A percentile compares a stretch with the other conserved stretches of the same genome.
Evolutionary conservation across 2,888 invertebrate genomes (phyloP).

Genomic region (Ichneumoninae sp.): DNA sequence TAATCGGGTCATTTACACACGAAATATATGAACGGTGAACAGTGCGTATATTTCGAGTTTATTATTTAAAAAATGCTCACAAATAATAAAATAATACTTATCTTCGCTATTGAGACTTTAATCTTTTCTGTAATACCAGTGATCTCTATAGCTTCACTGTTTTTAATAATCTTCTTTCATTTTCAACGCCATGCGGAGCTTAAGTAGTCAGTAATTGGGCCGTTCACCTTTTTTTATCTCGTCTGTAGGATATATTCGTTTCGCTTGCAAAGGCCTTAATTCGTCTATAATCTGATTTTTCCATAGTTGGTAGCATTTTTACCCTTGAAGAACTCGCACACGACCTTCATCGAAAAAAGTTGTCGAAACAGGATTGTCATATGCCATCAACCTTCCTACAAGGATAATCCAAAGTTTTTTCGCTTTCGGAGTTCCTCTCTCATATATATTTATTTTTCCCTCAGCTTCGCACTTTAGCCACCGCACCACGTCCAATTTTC

Average conservation of each 20-base stretch:
- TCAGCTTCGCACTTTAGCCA: neutral
- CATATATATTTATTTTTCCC: neutral
- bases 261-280: neutral
- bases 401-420: neutral
- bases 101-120: too few relatives aligned
- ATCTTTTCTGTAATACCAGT: too few relatives aligned
- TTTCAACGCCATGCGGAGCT: too few relatives aligned
- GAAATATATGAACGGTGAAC: too few relatives aligned
- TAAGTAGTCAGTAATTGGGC: too few relatives aligned
- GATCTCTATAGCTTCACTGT: too few relatives aligned
- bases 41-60: too few relatives aligned
- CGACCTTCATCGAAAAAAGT: neutral
- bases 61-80: too few relatives aligned
- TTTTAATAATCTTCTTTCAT: too few relatives aligned
- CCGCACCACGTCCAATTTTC: conserved; percentile 38
- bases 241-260: neutral
- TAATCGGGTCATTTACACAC: too few relatives aligned
- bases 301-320: neutral
- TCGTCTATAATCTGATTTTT: neutral
- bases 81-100: too few relatives aligned
- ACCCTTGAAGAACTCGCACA: neutral
- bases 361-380: neutral
- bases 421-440: conserved; percentile 2
- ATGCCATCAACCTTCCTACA: neutral
- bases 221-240: neutral